These are phyloP conservation scores for Probaryconus sp. DNA, from an alignment of 1,140 invertebrate genomes.

Conservation along the genomic window DNA sequence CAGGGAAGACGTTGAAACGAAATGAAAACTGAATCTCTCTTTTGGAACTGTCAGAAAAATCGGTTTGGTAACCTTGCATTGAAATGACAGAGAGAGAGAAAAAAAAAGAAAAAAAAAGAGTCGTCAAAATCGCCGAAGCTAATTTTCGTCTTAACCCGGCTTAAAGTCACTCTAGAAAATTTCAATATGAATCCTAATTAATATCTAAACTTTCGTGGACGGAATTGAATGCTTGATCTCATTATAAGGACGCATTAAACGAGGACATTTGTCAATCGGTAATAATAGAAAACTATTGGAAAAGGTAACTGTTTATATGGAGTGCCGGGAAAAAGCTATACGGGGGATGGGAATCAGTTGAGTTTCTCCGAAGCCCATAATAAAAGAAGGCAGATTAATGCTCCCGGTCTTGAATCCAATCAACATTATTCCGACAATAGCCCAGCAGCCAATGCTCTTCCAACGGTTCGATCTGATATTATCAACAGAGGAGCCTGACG, in stretches of 20 bases:
- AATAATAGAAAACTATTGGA: conserved; percentile 37
- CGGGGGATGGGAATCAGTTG: conserved; percentile 29
- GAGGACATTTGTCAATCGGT: conserved; percentile 8
- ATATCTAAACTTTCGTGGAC: too few species aligned
- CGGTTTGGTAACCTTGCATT: too few species aligned
- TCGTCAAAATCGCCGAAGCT: too few species aligned
- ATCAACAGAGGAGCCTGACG: conserved; percentile 71
- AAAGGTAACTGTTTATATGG: conserved; percentile 44
- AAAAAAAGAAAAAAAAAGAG: too few species aligned
- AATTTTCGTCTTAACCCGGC: too few species aligned
- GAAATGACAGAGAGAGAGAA: too few species aligned
- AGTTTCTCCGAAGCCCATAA: conserved; percentile 64
- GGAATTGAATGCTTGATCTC: conserved; percentile 1
- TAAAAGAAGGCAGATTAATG: conserved; percentile 78
- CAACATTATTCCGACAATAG: conserved; percentile 78
- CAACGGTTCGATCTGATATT: conserved; percentile 72
- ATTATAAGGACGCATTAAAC: neutral
- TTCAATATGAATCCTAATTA: neutral
- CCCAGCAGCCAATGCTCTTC: conserved; percentile 75
- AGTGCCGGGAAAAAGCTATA: conserved; percentile 39
- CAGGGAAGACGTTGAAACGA: too few species aligned
- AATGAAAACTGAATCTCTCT: too few species aligned
- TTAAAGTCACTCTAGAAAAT: too few species aligned
- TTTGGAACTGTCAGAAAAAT: too few species aligned
- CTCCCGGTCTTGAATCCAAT: conserved; percentile 77